Base-by-base conservation (phyloP, 1,140 invertebrate genomes). In the Bombus picipes region DNA sequence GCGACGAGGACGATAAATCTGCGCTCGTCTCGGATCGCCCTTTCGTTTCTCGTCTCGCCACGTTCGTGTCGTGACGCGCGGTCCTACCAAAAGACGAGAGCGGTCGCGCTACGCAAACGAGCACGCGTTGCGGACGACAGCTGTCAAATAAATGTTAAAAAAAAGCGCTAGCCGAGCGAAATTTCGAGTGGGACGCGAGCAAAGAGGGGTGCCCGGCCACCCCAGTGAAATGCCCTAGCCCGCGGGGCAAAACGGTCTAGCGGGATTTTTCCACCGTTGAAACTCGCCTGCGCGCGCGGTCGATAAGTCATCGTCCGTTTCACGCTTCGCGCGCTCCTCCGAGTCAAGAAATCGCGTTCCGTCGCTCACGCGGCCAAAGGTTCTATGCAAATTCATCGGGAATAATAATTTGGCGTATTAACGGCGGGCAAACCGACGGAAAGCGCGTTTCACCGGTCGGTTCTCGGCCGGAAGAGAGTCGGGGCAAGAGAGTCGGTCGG, bases 121-220 rank as follows among this genome's bases (percentile, higher is more conserved):
- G 84, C 83, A 59, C 91, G 90, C 91, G 83, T 91, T 95, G 94
- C 92, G 94, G 92, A 90, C 94, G 94, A 95, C 94, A 95, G 94
- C 94, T 95, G 94, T 94, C 94, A 94, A 95, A 95, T 95, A 94
- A 95, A 95, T 94, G 94, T 94, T 95, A 85, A 92, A 94, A 95
- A 68, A 68, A 94, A 94, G 89, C 91, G 94, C 94, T 93, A 94
- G 92, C 90, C 91, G 91, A 95, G 94, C 94, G 91, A 95, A 95
- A 94, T 95, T 95, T 94, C 90, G 92, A 95, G 94, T 95, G 93
- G 93, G 89, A 93, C 89, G 87, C 88, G 80, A 6, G 4, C 74
- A 77, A 76, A 65, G 75, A 79, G 81, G 93, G 93, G 92, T 91
- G 88, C 87, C 85, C 81, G 87, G 83, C 84, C 85, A 92, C 92